Conservation (phyloP, 2,888 invertebrate genomes). For the Meganola albula region DNA sequence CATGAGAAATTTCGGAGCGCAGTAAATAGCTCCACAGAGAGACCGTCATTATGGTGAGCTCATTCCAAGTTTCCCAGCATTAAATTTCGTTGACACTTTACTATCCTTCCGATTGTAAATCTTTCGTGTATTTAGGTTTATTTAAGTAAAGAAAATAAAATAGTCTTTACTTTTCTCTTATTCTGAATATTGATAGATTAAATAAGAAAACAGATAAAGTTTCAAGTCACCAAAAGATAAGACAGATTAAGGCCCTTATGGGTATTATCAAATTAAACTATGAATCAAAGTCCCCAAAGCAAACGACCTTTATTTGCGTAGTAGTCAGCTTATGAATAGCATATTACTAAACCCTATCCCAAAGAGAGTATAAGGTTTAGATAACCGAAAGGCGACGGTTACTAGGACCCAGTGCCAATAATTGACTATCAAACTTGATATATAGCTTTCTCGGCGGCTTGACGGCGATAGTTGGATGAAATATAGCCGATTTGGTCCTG, state of each 20-base stretch:
- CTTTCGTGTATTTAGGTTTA: slow-evolving; percentile 31
- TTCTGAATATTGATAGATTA: no score
- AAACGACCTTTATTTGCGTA: slow-evolving; percentile 40
- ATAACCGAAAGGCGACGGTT: slow-evolving; percentile 60
- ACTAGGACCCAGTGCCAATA: slow-evolving; percentile 67
- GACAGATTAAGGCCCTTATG: no score
- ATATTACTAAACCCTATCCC: slow-evolving; percentile 49
- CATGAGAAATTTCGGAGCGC: slow-evolving; percentile 56
- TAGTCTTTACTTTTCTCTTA: slow-evolving; percentile 36
- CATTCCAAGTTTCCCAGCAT: slow-evolving; percentile 54
- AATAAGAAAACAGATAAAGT: no score
- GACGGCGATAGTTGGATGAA: slow-evolving; percentile 66
- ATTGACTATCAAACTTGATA: slow-evolving; percentile 75
- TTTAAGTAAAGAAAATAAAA: slow-evolving; percentile 18
- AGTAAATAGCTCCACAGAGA: slow-evolving; percentile 54
- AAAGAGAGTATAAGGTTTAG: slow-evolving; percentile 42
- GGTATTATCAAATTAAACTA: slow-evolving; percentile 42
- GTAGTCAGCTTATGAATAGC: slow-evolving; percentile 51
- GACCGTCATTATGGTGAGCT: slow-evolving; percentile 59
- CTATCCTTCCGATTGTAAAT: slow-evolving; percentile 56
- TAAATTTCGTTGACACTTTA: slow-evolving; percentile 52
- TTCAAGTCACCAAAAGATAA: no score
- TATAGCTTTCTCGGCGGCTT: slow-evolving; percentile 64
- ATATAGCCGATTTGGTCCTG: slow-evolving; percentile 52
- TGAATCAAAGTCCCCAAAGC: slow-evolving; percentile 38